These are phyloP conservation scores for Mantis religiosa DNA, from an alignment of 2,888 invertebrate species.

Conservation along the genomic window DNA sequence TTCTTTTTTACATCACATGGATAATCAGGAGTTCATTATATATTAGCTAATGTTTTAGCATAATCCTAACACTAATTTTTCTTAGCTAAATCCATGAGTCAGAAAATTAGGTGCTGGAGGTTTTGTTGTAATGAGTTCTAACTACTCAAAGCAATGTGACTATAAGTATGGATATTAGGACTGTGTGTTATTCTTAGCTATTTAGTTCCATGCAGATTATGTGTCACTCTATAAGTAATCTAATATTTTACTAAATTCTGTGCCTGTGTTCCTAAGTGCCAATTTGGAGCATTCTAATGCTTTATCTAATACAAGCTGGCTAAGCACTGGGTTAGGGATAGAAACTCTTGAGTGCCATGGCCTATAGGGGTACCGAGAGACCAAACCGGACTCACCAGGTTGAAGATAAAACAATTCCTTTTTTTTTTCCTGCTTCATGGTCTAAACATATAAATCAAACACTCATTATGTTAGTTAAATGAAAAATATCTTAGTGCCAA, in stretches of 20 bases:
- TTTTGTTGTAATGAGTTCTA: neutral
- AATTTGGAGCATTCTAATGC: neutral
- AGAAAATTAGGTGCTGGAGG: neutral
- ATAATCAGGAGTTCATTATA: no score
- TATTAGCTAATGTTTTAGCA: no score
- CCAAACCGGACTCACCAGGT: neutral
- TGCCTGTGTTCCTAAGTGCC: neutral
- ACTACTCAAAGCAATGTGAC: neutral
- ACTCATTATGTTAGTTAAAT: no score
- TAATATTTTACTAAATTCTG: neutral
- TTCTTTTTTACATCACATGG: no score
- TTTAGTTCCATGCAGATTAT: neutral
- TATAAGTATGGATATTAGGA: neutral
- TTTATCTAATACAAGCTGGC: neutral
- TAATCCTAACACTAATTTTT: no score
- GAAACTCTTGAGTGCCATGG: neutral
- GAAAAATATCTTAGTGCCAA: no score
- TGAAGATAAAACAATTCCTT: neutral
- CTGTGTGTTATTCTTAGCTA: neutral
- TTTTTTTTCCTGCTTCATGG: neutral
- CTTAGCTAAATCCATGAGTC: neutral
- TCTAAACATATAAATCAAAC: neutral
- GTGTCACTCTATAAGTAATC: neutral
- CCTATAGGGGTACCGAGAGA: neutral
- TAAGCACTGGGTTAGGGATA: neutral